A percentile compares a stretch with the other conserved stretches of the same genome.
phyloP scores from a whole-genome alignment of 2,113 vertebrate species.

The Gnathonemus longibarbis region DNA sequence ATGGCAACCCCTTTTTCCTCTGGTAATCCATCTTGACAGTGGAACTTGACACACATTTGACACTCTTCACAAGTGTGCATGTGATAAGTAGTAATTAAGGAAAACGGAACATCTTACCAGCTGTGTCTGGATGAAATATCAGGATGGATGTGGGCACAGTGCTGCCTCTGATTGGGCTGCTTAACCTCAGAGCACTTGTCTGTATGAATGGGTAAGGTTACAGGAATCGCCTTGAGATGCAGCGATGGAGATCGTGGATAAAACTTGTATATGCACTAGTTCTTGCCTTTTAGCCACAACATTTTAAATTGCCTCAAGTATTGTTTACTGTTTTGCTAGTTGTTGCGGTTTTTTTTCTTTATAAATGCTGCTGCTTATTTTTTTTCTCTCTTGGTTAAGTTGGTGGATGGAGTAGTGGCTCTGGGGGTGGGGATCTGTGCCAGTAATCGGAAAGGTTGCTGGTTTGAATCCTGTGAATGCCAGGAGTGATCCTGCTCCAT shows the following conservation, averaged over 20 bases:
- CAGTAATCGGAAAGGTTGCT: too few relatives aligned
- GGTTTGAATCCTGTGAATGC: too few relatives aligned
- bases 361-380: neutral
- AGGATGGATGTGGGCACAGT: neutral
- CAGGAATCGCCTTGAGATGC: neutral
- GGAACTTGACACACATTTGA: neutral
- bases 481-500: too few relatives aligned
- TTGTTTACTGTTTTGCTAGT: neutral
- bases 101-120: neutral
- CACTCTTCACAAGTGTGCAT: neutral
- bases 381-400: neutral
- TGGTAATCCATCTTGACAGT: neutral
- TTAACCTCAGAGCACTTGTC: neutral
- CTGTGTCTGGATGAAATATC: neutral
- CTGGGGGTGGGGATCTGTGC: too few relatives aligned
- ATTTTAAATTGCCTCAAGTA: neutral
- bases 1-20: neutral
- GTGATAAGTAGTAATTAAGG: slow-evolving; percentile 1
- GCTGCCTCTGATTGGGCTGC: neutral
- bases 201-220: neutral
- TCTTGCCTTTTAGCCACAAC: neutral
- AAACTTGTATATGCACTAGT: neutral
- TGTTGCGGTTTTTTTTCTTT: neutral
- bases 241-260: neutral
- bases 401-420: neutral